Base-by-base conservation (phyloP, 2,797 vertebrate genomes). In the Betta splendens region DNA sequence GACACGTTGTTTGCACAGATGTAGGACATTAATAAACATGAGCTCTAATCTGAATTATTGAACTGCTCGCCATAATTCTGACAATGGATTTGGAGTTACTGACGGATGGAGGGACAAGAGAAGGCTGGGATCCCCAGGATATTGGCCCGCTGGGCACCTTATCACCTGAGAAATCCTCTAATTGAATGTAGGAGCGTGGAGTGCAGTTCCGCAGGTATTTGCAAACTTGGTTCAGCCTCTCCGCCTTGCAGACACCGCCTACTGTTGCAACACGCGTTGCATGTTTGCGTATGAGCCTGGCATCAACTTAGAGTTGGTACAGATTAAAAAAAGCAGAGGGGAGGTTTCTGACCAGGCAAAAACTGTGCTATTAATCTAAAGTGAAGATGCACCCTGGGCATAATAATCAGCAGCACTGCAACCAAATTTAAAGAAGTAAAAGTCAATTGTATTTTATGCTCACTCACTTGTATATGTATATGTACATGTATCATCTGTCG, bases 11-110 rank as follows among this genome's bases (percentile, higher is more conserved):
- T 98, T 98, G 95, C 96, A 97, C 96, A 97, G 97, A 98, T 98
- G 97, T 98, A 97, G 94, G 91, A 92, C 95, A 97, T 99, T 98
- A 98, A 98, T 98, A 98, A 98, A 99, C 97, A 99, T 98, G 96
- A 98, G 96, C 91, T 90, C 94, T 98, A 98, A 98, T 98, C 96
- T 96, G 95, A 99, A 98, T 98, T 98, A 98, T 98, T 98, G 96
- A 98, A 98, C 94, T 93, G 94, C 94, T 94, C 87, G 90, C 94
- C 93, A 93, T 96, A 95, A 96, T 95, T 97, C 94, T 90, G 90
- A 94, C 94, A 93, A 94, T 94, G 93, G 94, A 95, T 95, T 95
- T 93, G 91, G 93, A 81, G 92, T 91, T 93, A 88, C 92, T 90
- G 72, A 84, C 25, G 75, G 79, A 78, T 52, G 43, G 64, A 64